phyloP scores from a whole-genome alignment of 2,888 invertebrate species.

The Clunio marinus region DNA sequence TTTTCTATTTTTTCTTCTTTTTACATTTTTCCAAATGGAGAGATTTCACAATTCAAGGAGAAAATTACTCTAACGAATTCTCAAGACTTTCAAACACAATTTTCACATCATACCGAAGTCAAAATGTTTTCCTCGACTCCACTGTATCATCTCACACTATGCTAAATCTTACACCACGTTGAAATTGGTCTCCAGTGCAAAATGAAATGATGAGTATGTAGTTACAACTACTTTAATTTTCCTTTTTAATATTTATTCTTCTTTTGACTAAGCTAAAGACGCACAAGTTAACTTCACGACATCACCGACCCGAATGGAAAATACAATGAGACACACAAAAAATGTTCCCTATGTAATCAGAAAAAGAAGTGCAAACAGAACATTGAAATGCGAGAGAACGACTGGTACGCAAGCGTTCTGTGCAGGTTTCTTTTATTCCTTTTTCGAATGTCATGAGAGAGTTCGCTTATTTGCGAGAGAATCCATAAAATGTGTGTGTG shows the following conservation, averaged over 20 bases:
- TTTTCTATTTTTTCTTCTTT: background rate
- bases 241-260: background rate
- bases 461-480: slow-evolving; percentile 1
- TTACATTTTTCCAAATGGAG: background rate
- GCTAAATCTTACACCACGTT: background rate
- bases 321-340: background rate
- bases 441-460: background rate
- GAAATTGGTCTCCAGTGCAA: background rate
- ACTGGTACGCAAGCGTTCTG: slow-evolving; percentile 27
- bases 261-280: background rate
- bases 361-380: background rate
- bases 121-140: background rate
- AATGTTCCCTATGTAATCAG: background rate
- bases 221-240: background rate
- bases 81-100: too few relatives aligned
- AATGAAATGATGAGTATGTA: background rate
- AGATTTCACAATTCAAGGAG: too few relatives aligned
- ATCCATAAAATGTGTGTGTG: background rate
- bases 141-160: background rate
- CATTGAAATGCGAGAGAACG: background rate
- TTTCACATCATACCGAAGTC: background rate
- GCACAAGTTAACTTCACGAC: slow-evolving; percentile 11
- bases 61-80: background rate
- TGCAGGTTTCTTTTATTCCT: slow-evolving; percentile 19
- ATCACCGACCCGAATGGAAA: slow-evolving; percentile 27